Evolutionary conservation across 2,113 vertebrate species (phyloP), one percentile per base, ranked within the genome.

Genomic region (Bubalus kerabau): DNA sequence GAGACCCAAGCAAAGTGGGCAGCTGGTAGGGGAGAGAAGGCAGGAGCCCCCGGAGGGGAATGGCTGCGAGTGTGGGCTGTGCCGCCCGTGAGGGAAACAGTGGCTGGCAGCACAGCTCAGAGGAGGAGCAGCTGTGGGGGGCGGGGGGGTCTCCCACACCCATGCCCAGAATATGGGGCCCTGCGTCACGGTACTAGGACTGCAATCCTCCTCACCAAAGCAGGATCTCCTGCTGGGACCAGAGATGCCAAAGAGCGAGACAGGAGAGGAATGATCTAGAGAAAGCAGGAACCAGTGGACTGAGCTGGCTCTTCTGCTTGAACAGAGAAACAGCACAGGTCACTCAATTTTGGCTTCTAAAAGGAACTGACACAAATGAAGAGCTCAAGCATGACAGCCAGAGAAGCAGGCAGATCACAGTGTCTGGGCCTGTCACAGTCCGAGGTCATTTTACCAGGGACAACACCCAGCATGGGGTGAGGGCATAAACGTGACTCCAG

Each of bases 11-110:
- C 11, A 52, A 17, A 71, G 50, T 0, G 3, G 30, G 52, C 57
- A 74, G 12, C n/a, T 83, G 40, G 7, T 2, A 3, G 23, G 13
- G 40, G 19, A 48, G 17, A 52, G 54, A 50, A 14, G 54, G 74
- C 19, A 76, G 17, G 28, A 52, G 56, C 6, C 26, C 30, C 30
- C 5, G 2, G 23, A 57, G 76, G 17, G 24, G 21, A 8, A 14
- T 52, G 21, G 9, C 30, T 5, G 7, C 1, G 15, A 4, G 57
- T 0, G 1, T 12, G 57, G 3, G 2, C 12, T 6, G 6, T 12
- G 36, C 57, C 14, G 84, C 78, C 26, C 0, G 3, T 9, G 14
- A 9, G 7, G n/a, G 3, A 2, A 11, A 2, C 21, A 3, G 14
- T 7, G 21, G 50, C 78, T n/a, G 2, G 36, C 28, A 8, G 36